Percentiles rank a stretch among this genome's conserved stretches.
These are phyloP conservation scores for Catajapyx aquilonaris DNA, from an alignment of 1,140 invertebrate species.

Conservation along the genomic window DNA sequence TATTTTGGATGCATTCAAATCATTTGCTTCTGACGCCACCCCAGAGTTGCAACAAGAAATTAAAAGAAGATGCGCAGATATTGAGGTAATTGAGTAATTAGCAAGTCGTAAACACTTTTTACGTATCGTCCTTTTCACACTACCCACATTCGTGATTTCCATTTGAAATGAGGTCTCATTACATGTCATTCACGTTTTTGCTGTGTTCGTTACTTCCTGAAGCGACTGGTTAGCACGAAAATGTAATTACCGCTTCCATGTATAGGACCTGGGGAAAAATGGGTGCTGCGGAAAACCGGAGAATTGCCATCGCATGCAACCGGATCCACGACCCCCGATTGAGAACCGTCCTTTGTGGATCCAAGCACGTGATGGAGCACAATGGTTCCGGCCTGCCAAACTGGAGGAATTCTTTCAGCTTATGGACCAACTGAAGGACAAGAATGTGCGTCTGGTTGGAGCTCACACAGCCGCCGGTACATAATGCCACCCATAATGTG, in stretches of 20 bases:
- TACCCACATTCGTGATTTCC: too few relatives aligned
- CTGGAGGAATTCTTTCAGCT: background rate
- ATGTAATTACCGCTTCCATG: background rate
- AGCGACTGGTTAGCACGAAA: background rate
- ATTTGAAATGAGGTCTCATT: too few relatives aligned
- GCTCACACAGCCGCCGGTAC: background rate
- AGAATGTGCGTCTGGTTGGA: background rate
- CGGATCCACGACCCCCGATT: background rate
- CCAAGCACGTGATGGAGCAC: background rate
- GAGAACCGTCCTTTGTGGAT: background rate
- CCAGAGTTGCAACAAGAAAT: conserved; percentile 15
- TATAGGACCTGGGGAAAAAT: background rate
- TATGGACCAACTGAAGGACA: background rate
- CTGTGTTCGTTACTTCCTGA: background rate
- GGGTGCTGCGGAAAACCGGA: background rate
- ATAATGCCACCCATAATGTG: too few relatives aligned
- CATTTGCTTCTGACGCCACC: conserved; percentile 19
- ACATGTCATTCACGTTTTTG: too few relatives aligned
- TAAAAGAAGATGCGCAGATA: conserved; percentile 14
- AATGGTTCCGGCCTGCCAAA: background rate
- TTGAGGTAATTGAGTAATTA: conserved; percentile 15
- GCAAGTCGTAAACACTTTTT: background rate
- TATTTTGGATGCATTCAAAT: conserved; percentile 30
- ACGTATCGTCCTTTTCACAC: background rate
- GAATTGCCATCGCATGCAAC: background rate